phyloP scores from a whole-genome alignment of 2,797 vertebrate species.

The Tangara arthus region DNA sequence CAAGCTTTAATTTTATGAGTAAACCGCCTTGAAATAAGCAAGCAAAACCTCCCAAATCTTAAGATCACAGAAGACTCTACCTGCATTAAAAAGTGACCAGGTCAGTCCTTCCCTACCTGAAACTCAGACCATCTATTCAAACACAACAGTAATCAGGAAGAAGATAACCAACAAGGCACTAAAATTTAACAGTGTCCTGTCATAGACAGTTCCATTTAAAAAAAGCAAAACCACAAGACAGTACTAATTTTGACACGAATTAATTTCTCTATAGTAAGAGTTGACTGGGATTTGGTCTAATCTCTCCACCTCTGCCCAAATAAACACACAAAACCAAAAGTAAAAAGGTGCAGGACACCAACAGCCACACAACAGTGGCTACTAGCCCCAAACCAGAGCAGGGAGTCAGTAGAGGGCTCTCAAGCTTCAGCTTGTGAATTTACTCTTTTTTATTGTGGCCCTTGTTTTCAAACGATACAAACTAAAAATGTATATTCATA shows the following conservation, averaged over 20 bases:
- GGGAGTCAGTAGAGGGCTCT: neutral
- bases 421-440: neutral
- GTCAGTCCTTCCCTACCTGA: neutral
- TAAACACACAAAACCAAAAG: neutral
- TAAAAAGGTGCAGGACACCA: neutral
- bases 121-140: neutral
- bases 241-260: neutral
- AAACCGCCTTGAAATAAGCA: neutral
- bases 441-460: neutral
- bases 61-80: neutral
- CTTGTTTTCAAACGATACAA: neutral
- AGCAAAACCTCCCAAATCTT: neutral
- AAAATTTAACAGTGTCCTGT: neutral
- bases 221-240: rapidly evolving
- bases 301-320: neutral
- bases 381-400: neutral
- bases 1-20: neutral
- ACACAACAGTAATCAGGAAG: neutral
- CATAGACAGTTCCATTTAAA: neutral
- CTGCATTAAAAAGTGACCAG: neutral
- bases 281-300: neutral
- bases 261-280: neutral
- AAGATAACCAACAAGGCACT: neutral
- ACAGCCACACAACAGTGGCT: neutral
- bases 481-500: neutral